Evolutionary conservation across 2,113 vertebrate species (phyloP), one percentile per base, ranked within the genome.

Genomic region (Eira barbara): DNA sequence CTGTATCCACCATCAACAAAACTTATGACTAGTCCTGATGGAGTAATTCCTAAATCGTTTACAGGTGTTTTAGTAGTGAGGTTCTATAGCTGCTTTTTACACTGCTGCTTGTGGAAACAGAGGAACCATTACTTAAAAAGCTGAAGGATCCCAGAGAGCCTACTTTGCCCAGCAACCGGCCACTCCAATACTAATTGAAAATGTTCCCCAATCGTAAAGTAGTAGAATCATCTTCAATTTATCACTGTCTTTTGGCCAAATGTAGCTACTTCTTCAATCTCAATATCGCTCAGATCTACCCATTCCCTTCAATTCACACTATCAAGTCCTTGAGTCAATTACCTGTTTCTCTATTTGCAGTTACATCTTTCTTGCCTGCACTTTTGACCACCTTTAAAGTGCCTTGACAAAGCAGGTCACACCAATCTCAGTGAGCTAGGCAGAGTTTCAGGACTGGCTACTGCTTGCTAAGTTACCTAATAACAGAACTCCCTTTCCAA

Each of bases 121-220:
- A 90, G 29, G 59, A 96, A 85, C 69, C 36, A 55, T 94, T 81
- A 95, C 79, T 94, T 94, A 18, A 74, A 94, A 91, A 63, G 13
- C 71, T 96, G 34, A 92, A 81, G 59, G 91, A 91, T 94, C 42
- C 85, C 63, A 55, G 78, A 97, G 4, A 95, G 63, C 74, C 79
- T 45, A 73, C 55, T 88, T 73, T 95, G 25, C 65, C 65, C 78
- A 61, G 78, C 36, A 85, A 55, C 52, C 49, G 67, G 45, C 36
- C 95, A 95, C 95, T 95, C 59, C 78, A 95, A 31, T 94, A 74
- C 25, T 96, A 79, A 95, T 20, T 87, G 85, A 81, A 92, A 96
- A 96, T 18, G 14, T 96, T 97, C 59, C 85, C 36, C 23, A 57
- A 42, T 73, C 1, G 0, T 95, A 52, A 17, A 74, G 18, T 86